These are phyloP conservation scores for Neotoma lepida DNA, from an alignment of 2,113 vertebrate species.

Conservation along the genomic window DNA sequence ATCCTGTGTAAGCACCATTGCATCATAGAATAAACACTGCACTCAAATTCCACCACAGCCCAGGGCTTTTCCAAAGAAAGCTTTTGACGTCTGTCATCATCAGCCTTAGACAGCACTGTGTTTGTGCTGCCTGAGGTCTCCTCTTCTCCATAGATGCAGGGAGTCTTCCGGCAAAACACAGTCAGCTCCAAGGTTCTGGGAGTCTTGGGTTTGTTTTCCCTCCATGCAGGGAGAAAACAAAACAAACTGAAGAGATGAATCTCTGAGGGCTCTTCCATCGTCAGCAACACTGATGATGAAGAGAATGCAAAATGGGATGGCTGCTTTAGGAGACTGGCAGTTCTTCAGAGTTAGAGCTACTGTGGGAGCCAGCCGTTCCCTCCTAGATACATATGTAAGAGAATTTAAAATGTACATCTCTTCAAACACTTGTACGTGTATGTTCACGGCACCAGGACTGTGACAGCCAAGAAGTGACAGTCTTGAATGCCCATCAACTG, in stretches of 20 bases:
- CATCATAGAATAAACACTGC: constrained; percentile 67
- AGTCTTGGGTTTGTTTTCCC: background rate
- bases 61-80: constrained; percentile 64
- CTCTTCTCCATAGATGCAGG: background rate
- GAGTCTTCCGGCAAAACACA: constrained; percentile 11
- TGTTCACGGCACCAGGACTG: background rate
- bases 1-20: constrained; percentile 53
- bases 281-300: background rate
- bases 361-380: background rate
- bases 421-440: background rate
- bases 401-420: background rate
- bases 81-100: constrained; percentile 42
- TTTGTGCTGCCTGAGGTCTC: constrained; percentile 42
- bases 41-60: constrained; percentile 1
- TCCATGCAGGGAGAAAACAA: background rate
- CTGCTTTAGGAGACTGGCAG: background rate
- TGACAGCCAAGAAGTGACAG: background rate
- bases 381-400: background rate
- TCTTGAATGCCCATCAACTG: background rate
- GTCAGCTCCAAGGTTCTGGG: background rate
- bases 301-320: background rate
- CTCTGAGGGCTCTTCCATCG: background rate
- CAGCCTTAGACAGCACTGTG: constrained; percentile 23
- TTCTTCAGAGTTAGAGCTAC: background rate
- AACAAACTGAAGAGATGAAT: background rate